Evolutionary conservation across 2,888 invertebrate genomes (phyloP).

Genomic region (Cephus pygmeus): DNA sequence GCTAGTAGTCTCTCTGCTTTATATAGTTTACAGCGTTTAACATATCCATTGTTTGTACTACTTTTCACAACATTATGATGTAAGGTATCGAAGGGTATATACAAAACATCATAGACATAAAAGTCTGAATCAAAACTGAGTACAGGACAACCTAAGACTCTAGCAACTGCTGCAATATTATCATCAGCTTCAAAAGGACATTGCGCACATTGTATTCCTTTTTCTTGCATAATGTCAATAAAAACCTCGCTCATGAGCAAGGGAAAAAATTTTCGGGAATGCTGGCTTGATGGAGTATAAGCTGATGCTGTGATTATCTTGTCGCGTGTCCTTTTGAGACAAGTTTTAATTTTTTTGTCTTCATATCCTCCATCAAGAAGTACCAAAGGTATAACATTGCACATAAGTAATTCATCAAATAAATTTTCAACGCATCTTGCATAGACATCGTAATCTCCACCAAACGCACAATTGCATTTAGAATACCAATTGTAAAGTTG

Average conservation of each 20-base stretch:
- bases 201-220: conserved; percentile 75
- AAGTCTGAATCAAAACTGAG: conserved; percentile 96
- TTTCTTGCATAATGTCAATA: conserved; percentile 74
- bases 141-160: conserved; percentile 83
- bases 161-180: conserved; percentile 85
- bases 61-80: conserved; percentile 64
- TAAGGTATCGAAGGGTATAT: conserved; percentile 81
- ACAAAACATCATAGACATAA: conserved; percentile 85
- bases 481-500: conserved; percentile 75
- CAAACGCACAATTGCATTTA: conserved; percentile 78
- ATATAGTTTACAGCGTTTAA: conserved; percentile 78
- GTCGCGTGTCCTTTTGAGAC: conserved; percentile 70
- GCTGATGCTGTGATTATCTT: conserved; percentile 70
- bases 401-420: conserved; percentile 76
- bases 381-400: conserved; percentile 79
- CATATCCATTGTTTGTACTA: conserved; percentile 53
- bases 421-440: conserved; percentile 75
- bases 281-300: conserved; percentile 70
- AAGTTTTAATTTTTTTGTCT: conserved; percentile 77
- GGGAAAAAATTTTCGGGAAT: conserved; percentile 76
- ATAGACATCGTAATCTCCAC: conserved; percentile 87
- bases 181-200: conserved; percentile 92
- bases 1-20: conserved; percentile 76
- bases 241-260: conserved; percentile 81
- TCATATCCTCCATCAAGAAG: conserved; percentile 86